Evolutionary conservation across 2,888 invertebrate genomes (phyloP), one percentile per base, ranked within the genome.

Genomic region (Chrysodeixis includens): DNA sequence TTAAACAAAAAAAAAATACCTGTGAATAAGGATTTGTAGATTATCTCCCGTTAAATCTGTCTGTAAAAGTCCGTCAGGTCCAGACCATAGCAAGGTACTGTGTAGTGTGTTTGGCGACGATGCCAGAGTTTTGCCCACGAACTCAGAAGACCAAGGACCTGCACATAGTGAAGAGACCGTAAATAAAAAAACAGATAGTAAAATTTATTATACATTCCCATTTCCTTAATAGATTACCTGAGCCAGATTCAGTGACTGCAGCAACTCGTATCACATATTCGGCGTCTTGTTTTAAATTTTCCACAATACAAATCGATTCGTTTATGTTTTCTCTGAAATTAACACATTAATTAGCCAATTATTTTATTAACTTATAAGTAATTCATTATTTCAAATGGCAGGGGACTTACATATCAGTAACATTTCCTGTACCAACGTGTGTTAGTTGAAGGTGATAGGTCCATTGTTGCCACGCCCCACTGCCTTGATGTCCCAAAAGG

Each of bases 1-100:
- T 4, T 26, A 26, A 26, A 26, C 26, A 6, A 14, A 14, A 35
- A 9, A 6, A 8, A 26, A 61, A 74, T 82, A 92, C 91, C 90
- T 96, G 77, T 97, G 96, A 65, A 97, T 96, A 22, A 98, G 84
- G 0, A 96, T 96, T 82, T 97, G 96, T 16, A 97, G 95, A 82
- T 97, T 96, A 82, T 97, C 97, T 5, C 98, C 98, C 14, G 97
- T 97, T 2, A 98, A 96, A 85, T 98, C 97, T n/a, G 98, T 97
- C 82, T 96, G 96, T n/a, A 98, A 89, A 0, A 98, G 91, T 0
- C 97, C 98, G 69, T 97, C 97, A 0, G 96, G 95, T 0, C 97
- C 96, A 0, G 97, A 97, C 98, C 98, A 98, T 7, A 97, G 87
- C 54, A 97, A 95, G 0, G 96, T 95, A 30, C 97, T 96, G 74